Base-by-base conservation (phyloP, 2,888 invertebrate genomes). In the Tenthredo distinguenda region DNA sequence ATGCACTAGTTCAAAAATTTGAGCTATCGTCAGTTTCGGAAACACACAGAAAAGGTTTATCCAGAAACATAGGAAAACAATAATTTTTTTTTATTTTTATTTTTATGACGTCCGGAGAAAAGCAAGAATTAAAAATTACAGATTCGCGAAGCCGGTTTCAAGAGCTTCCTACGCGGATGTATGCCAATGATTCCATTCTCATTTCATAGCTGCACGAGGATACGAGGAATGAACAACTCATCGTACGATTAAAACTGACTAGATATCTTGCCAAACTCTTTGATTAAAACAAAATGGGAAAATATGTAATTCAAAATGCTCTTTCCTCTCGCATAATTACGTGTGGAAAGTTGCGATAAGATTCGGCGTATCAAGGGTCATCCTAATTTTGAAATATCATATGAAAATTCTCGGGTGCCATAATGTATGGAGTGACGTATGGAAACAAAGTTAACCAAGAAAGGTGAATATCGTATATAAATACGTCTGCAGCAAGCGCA, bases 401-500 rank as follows among this genome's bases (percentile, higher is more conserved):
- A 26, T 62, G 62, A 7, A 26, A 62, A 62, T 62, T 26, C 9
- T n/a, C 9, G 26, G 26, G 12, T 21, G 21, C 9, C 9, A 26
- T 26, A 62, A 62, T 50, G 12, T 4, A 26, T 12, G 12, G 34
- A 12, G 18, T 58, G 9, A 58, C 21, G 21, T 58, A 18, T 1
- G 2, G 12, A 10, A 12, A 62, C 12, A 26, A 12, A 62, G 26
- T 34, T 34, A 12, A 34, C 34, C 31, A 68, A 68, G 74, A 74
- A 47, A 74, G 26, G 43, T 43, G 74, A 68, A 40, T 74, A 43
- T 74, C 12, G 40, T 43, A 43, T 18, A 68, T 15, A 68, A 34
- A 74, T 43, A 43, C 40, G n/a, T n/a, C 7, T 21, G 74, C 74
- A 74, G 74, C 43, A 26, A 74, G 15, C 71, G n/a, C 43, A 26